Percentiles rank a stretch among this genome's conserved stretches.
Conservation (phyloP, 2,113 vertebrate genomes). For the Geococcyx californianus region DNA sequence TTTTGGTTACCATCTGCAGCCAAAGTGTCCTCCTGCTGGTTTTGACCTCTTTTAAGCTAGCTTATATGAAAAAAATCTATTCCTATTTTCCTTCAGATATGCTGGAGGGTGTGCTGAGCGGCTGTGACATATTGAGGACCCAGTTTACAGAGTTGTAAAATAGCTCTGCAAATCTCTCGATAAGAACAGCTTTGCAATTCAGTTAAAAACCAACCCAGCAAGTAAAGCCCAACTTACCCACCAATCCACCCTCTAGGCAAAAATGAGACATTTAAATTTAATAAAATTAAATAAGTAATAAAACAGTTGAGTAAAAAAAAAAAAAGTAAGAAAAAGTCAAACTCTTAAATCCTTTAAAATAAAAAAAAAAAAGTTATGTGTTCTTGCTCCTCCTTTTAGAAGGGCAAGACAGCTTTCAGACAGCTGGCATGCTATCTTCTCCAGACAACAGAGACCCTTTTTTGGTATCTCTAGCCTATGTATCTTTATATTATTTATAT, state of each 20-base stretch:
- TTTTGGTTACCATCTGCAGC: background rate
- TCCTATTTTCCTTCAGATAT: background rate
- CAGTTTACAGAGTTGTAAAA: background rate
- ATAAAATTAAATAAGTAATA: no score
- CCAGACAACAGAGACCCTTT: background rate
- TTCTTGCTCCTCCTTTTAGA: background rate
- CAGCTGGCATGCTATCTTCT: background rate
- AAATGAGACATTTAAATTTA: background rate
- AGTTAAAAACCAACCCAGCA: background rate
- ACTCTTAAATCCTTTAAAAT: background rate
- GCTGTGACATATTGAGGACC: background rate
- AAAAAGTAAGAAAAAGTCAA: background rate
- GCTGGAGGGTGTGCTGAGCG: background rate
- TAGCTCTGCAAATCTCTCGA: background rate
- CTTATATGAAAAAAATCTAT: background rate
- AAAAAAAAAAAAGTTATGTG: background rate
- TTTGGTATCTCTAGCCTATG: background rate
- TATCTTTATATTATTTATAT: background rate
- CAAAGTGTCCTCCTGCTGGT: background rate
- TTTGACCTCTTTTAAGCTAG: background rate
- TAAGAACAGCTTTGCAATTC: background rate
- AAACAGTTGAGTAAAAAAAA: background rate
- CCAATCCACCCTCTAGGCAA: background rate
- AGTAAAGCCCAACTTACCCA: background rate
- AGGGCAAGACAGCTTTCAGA: no score